phyloP scores from a whole-genome alignment of 2,888 invertebrate species.

The Agrilus cyanescens region DNA sequence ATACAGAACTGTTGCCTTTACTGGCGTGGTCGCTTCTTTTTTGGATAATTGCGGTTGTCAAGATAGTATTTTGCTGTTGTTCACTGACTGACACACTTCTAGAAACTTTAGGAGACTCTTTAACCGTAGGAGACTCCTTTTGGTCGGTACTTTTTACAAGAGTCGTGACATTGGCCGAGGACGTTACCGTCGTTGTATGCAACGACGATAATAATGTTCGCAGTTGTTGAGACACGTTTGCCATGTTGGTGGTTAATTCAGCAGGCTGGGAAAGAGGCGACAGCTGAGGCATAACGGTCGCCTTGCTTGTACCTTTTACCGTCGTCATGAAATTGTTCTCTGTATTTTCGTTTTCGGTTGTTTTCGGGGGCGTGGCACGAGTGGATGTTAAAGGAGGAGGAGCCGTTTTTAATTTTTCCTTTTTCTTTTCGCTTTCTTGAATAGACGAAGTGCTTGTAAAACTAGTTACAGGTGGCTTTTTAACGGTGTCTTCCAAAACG shows the following conservation, averaged over 20 bases:
- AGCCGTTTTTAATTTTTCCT: background rate
- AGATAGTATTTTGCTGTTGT: too few species aligned
- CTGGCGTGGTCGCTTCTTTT: too few species aligned
- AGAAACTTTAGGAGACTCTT: conserved; percentile 12
- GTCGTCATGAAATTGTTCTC: conserved; percentile 15
- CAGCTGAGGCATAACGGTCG: conserved; percentile 50
- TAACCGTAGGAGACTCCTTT: conserved; percentile 16
- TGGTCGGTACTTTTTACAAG: conserved; percentile 27
- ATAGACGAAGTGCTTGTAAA: background rate
- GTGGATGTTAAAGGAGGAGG: background rate
- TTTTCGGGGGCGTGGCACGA: too few species aligned
- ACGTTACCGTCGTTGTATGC: conserved; percentile 43
- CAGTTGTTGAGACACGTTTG: conserved; percentile 57
- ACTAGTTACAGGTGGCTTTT: conserved; percentile 13
- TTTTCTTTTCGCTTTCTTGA: too few species aligned
- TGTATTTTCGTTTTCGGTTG: too few species aligned
- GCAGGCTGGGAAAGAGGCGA: conserved; percentile 62
- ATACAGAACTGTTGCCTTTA: too few species aligned
- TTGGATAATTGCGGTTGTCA: too few species aligned
- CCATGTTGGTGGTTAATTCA: conserved; percentile 59
- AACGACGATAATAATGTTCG: conserved; percentile 55
- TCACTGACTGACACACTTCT: conserved; percentile 11
- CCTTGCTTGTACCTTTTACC: conserved; percentile 26
- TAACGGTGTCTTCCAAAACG: conserved; percentile 22
- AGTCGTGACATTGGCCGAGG: conserved; percentile 40